Evolutionary conservation across 2,113 vertebrate species (phyloP).

Genomic region (Pyrgilauda ruficollis): DNA sequence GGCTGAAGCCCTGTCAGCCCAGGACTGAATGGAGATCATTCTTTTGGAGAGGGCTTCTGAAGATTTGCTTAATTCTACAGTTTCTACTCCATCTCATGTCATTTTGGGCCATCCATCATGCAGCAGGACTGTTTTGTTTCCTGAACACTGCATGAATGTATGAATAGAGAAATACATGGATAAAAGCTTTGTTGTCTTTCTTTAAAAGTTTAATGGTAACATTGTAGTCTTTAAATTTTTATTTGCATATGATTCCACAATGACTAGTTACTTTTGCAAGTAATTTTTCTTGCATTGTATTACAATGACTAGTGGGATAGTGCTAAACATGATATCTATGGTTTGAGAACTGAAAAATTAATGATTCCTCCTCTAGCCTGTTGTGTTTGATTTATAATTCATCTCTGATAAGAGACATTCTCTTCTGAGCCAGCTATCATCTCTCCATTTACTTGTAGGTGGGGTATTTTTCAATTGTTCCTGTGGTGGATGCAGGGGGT

Average conservation of each 20-base stretch:
- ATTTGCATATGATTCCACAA: background rate
- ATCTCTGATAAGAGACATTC: background rate
- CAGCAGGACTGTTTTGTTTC: background rate
- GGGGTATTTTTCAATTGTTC: background rate
- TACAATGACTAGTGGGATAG: background rate
- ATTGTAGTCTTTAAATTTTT: conserved; percentile 43
- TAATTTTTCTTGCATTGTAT: conserved; percentile 1
- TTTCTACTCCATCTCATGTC: background rate
- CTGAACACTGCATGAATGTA: background rate
- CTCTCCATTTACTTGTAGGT: background rate
- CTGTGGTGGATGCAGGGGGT: background rate
- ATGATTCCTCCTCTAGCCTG: conserved; percentile 1
- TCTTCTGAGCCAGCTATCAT: background rate
- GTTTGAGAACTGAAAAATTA: conserved; percentile 19
- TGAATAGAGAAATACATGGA: background rate
- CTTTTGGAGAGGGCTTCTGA: background rate
- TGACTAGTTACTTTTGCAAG: background rate
- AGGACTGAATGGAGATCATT: background rate
- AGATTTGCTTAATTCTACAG: background rate
- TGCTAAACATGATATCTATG: background rate
- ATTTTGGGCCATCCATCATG: background rate
- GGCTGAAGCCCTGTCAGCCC: background rate
- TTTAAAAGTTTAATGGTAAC: conserved; percentile 31
- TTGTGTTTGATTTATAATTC: conserved; percentile 54
- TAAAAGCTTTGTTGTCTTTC: background rate